Percentiles rank a stretch among this genome's conserved stretches.
phyloP scores from a whole-genome alignment of 2,113 vertebrate species.

The Phaethornis superciliosus region DNA sequence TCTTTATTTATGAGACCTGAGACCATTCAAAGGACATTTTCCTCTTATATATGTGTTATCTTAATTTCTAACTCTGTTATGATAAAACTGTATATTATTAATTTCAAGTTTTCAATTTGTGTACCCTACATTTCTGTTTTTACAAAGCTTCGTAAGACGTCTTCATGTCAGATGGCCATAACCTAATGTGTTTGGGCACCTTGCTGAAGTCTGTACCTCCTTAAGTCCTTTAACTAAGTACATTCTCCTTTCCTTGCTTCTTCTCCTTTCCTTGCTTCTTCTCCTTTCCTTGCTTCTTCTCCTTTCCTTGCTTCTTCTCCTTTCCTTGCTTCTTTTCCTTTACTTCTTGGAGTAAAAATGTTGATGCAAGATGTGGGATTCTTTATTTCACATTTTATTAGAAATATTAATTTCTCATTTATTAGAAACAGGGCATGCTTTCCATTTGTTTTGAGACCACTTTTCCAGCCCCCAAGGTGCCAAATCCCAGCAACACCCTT shows the following conservation, averaged over 20 bases:
- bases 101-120: neutral
- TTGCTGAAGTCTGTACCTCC: neutral
- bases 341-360: neutral
- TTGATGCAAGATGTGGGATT: neutral
- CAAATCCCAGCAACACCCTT: neutral
- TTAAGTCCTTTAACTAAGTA: neutral
- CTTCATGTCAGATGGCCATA: neutral
- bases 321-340: too few relatives aligned
- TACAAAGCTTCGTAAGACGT: neutral
- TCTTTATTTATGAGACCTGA: neutral
- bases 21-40: neutral
- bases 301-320: neutral
- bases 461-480: neutral
- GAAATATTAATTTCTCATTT: too few relatives aligned
- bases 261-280: neutral
- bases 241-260: neutral
- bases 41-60: neutral
- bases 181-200: neutral
- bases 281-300: neutral
- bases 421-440: neutral
- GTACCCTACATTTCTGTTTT: rapidly evolving
- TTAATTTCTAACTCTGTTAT: neutral
- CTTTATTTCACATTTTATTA: too few relatives aligned
- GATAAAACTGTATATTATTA: neutral
- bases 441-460: neutral